Evolutionary conservation across 1,140 invertebrate genomes (phyloP).

Genomic region (Saccostrea glomerata): DNA sequence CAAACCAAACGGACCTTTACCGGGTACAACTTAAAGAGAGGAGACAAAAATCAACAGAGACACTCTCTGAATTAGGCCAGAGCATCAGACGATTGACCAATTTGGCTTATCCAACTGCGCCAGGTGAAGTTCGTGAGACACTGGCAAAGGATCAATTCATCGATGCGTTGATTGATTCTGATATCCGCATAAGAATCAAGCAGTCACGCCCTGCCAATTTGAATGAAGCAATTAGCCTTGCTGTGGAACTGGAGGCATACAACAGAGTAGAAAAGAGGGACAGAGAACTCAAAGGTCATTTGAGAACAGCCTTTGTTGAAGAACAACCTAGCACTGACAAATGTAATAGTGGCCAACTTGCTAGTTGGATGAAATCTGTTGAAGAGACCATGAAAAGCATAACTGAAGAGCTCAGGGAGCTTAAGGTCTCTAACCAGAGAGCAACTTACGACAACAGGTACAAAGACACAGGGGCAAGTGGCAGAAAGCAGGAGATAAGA

Average conservation of each 20-base stretch:
- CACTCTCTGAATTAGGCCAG: slow-evolving; percentile 28
- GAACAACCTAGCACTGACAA: too few species aligned
- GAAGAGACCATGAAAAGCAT: too few species aligned
- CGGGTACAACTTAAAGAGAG: slow-evolving; percentile 42
- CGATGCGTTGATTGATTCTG: neutral
- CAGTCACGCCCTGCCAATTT: slow-evolving; percentile 8
- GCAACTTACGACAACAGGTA: neutral
- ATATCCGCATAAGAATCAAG: neutral
- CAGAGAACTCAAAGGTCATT: too few species aligned
- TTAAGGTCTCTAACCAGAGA: too few species aligned
- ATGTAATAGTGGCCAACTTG: too few species aligned
- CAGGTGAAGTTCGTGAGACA: slow-evolving; percentile 13
- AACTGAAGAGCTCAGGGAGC: too few species aligned
- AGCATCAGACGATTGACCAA: slow-evolving; percentile 27
- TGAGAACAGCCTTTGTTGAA: too few species aligned
- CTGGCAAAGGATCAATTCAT: slow-evolving; percentile 13
- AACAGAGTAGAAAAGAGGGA: too few species aligned
- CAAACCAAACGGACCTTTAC: slow-evolving; percentile 51
- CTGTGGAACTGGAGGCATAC: neutral
- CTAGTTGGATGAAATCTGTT: too few species aligned
- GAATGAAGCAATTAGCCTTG: neutral
- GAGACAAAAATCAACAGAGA: slow-evolving; percentile 14
- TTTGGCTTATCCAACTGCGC: slow-evolving; percentile 11
- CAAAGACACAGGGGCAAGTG: neutral
- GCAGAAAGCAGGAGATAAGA: neutral